phyloP scores from a whole-genome alignment of 2,113 vertebrate species.

The Gopherus flavomarginatus region DNA sequence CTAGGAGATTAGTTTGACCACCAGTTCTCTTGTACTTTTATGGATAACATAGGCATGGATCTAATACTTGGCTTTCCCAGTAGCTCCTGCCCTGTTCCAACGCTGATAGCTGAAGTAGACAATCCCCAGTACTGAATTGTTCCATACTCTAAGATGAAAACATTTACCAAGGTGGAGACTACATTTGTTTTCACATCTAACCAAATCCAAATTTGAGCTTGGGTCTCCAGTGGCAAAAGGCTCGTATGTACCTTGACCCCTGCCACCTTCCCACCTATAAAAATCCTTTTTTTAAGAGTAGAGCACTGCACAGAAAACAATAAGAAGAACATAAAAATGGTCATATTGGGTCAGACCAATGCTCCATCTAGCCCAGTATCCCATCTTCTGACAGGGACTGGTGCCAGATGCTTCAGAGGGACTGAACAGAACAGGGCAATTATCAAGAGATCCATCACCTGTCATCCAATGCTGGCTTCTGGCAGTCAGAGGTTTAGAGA shows the following conservation, averaged over 20 bases:
- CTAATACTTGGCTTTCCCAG: neutral
- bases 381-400: neutral
- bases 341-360: neutral
- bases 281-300: neutral
- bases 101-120: neutral
- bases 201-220: neutral
- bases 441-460: neutral
- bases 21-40: neutral
- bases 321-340: neutral
- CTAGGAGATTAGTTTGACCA: neutral
- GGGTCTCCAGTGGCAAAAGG: neutral
- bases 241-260: neutral
- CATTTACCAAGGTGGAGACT: neutral
- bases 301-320: neutral
- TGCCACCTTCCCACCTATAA: neutral
- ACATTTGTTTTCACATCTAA: neutral
- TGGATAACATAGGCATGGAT: neutral
- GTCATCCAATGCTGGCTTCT: neutral
- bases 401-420: neutral
- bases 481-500: neutral
- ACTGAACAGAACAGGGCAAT: neutral
- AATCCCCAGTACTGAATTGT: neutral
- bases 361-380: neutral
- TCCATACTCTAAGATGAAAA: neutral
- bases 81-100: constrained; percentile 23